A percentile compares a stretch with the other conserved stretches of the same genome.
Conservation (phyloP, 2,113 vertebrate genomes). For the Harpagus bidentatus region DNA sequence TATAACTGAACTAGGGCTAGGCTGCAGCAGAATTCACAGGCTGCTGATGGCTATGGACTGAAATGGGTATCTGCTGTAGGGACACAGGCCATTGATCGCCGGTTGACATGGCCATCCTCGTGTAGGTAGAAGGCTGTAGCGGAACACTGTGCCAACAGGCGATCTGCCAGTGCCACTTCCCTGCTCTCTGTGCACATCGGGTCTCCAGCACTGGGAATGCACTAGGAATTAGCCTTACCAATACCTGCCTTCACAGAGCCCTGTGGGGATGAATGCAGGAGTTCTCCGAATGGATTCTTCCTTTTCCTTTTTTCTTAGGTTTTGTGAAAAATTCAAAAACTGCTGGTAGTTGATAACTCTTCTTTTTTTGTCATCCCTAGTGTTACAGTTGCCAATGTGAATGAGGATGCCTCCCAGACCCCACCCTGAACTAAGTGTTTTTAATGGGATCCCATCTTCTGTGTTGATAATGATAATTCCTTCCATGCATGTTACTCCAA, state of each 20-base stretch:
- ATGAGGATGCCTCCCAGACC: accelerated
- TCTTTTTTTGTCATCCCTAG: not conserved
- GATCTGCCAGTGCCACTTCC: not conserved
- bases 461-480: not conserved
- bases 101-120: not conserved
- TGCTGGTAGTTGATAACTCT: not conserved
- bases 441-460: not conserved
- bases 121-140: not conserved
- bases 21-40: not conserved
- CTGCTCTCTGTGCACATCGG: not conserved
- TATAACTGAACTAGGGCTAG: not conserved
- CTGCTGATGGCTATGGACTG: not conserved
- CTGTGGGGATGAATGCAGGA: not conserved
- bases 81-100: not conserved
- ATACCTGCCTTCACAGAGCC: not conserved
- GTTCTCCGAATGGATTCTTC: not conserved
- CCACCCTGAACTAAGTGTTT: not conserved
- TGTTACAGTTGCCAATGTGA: not conserved
- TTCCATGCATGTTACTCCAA: not conserved
- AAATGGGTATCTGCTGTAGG: not conserved
- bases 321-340: not conserved
- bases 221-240: not conserved
- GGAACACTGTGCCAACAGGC: not conserved
- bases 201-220: not conserved
- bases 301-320: not conserved